Conservation (phyloP, 1,140 invertebrate genomes). For the Drosophila leontia region DNA sequence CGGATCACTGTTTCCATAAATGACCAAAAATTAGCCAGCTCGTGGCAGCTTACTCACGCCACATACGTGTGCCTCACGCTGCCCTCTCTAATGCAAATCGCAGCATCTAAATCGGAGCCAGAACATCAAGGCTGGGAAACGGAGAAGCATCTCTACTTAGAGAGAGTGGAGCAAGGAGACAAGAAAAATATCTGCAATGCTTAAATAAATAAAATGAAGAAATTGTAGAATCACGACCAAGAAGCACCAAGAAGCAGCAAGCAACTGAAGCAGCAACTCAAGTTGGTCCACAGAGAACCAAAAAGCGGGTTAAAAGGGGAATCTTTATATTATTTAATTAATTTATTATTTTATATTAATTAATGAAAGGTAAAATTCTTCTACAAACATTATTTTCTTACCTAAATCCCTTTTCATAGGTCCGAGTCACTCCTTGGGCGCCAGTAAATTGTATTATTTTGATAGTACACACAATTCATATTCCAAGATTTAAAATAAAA, state of each 20-base stretch:
- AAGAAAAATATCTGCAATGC: conserved; percentile 76
- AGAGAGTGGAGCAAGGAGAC: conserved; percentile 24
- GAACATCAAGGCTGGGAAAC: conserved; percentile 14
- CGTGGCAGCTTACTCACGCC: conserved; percentile 8
- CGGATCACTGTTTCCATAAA: conserved; percentile 21
- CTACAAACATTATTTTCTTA: not conserved
- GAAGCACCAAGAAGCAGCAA: conserved; percentile 21
- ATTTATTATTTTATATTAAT: not conserved
- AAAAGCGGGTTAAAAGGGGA: not conserved
- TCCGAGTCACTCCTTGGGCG: not conserved
- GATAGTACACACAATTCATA: too few relatives aligned
- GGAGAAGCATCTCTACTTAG: conserved; percentile 12
- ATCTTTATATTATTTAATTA: too few relatives aligned
- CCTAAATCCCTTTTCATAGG: not conserved
- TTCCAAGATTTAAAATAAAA: too few relatives aligned
- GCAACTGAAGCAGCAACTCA: conserved; percentile 26
- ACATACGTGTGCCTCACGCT: conserved; percentile 40
- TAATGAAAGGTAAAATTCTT: too few relatives aligned
- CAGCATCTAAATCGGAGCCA: conserved; percentile 33
- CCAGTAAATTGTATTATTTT: not conserved
- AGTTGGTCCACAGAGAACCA: conserved; percentile 14
- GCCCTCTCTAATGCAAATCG: conserved; percentile 53
- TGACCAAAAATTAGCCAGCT: conserved; percentile 9
- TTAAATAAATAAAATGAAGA: conserved; percentile 83
- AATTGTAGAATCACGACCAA: conserved; percentile 80